phyloP scores from a whole-genome alignment of 2,113 vertebrate species.

The Proteles cristata region DNA sequence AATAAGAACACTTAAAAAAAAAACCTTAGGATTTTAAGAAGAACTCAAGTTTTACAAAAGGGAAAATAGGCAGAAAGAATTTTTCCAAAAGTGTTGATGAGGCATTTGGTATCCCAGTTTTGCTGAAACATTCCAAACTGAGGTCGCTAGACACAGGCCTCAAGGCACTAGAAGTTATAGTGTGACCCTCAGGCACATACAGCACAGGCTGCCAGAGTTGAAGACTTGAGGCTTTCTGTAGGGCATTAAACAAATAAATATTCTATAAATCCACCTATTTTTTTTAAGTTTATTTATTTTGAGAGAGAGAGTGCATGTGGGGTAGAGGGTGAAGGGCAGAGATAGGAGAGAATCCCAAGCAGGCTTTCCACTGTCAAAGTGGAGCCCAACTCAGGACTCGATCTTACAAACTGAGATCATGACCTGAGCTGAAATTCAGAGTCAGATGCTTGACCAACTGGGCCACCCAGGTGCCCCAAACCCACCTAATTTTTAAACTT shows the following conservation, averaged over 20 bases:
- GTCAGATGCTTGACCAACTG: too few relatives aligned
- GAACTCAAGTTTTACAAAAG: neutral
- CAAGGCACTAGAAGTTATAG: neutral
- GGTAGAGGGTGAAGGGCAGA: too few relatives aligned
- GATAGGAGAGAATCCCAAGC: too few relatives aligned
- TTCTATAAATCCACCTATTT: neutral
- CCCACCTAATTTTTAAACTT: neutral
- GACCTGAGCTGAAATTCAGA: too few relatives aligned
- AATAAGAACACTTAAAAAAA: neutral
- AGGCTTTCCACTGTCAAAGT: too few relatives aligned
- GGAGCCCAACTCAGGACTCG: too few relatives aligned
- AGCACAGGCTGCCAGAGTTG: neutral
- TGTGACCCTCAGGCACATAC: neutral
- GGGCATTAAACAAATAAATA: neutral
- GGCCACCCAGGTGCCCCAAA: too few relatives aligned
- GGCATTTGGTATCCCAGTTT: neutral
- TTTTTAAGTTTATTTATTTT: neutral
- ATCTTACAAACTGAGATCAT: too few relatives aligned
- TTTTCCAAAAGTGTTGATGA: neutral
- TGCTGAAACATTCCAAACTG: neutral
- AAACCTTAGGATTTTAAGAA: neutral
- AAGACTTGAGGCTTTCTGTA: neutral
- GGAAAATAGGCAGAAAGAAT: neutral
- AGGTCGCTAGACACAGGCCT: neutral
- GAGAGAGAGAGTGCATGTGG: too few relatives aligned